phyloP scores from a whole-genome alignment of 2,888 invertebrate species.

The Matsumyia berberina region DNA sequence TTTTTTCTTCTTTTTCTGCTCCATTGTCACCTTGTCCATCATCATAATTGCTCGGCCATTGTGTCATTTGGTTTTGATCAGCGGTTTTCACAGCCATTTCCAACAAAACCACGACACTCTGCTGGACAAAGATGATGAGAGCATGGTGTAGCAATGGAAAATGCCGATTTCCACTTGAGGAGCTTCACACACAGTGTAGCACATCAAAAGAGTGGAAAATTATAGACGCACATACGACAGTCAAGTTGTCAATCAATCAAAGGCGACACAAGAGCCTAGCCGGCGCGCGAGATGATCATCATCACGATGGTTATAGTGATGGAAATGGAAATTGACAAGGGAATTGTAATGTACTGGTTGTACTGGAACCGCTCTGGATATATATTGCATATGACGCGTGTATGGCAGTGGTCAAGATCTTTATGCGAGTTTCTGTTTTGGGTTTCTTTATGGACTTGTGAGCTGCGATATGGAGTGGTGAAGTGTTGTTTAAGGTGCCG shows the following conservation, averaged over 20 bases:
- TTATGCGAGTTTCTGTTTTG: neutral
- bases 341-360: constrained; percentile 40
- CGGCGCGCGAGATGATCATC: constrained; percentile 20
- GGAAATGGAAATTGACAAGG: constrained; percentile 65
- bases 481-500: constrained; percentile 47
- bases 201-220: constrained; percentile 66
- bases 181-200: constrained; percentile 67
- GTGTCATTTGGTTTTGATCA: constrained; percentile 74
- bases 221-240: constrained; percentile 67
- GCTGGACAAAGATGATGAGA: constrained; percentile 8
- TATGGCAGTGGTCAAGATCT: constrained; percentile 31
- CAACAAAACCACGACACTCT: neutral
- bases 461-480: constrained; percentile 25
- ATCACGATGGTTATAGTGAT: constrained; percentile 56
- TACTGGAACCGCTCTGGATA: constrained; percentile 37
- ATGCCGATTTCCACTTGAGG: constrained; percentile 70
- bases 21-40: constrained; percentile 73
- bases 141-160: constrained; percentile 18
- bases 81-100: constrained; percentile 66
- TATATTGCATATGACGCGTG: constrained; percentile 55
- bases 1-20: constrained; percentile 9
- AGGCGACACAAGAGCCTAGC: constrained; percentile 23
- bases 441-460: constrained; percentile 39
- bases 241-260: constrained; percentile 75
- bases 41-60: constrained; percentile 77